A percentile compares a stretch with the other conserved stretches of the same genome.
phyloP scores from a whole-genome alignment of 2,888 invertebrate species.

The Agrotis segetum region DNA sequence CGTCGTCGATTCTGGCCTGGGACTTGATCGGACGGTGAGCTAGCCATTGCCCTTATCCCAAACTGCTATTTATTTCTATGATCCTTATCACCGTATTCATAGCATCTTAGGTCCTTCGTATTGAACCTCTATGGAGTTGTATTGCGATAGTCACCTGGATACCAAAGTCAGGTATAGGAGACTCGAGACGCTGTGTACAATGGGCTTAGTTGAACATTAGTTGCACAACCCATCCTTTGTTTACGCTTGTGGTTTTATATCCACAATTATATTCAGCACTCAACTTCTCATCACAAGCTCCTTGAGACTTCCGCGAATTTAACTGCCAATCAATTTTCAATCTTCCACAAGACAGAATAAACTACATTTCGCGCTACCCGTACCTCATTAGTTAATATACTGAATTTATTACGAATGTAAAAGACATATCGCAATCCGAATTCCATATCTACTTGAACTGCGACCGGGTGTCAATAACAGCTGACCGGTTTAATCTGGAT shows the following conservation, averaged over 20 bases:
- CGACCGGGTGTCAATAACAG: constrained; percentile 45
- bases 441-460: constrained; percentile 62
- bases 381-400: constrained; percentile 18
- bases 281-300: neutral
- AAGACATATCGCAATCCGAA: constrained; percentile 59
- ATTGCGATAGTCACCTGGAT: too few relatives aligned
- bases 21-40: too few relatives aligned
- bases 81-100: too few relatives aligned
- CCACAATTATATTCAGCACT: neutral
- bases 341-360: neutral
- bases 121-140: too few relatives aligned
- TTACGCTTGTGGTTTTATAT: neutral
- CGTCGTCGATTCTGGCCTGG: too few relatives aligned
- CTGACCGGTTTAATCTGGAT: constrained; percentile 54
- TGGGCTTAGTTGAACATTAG: too few relatives aligned
- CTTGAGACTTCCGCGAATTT: neutral
- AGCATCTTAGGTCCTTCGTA: too few relatives aligned
- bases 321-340: constrained; percentile 23
- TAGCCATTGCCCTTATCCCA: neutral
- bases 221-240: neutral
- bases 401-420: constrained; percentile 28
- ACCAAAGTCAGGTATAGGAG: too few relatives aligned
- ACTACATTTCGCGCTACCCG: constrained; percentile 1
- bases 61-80: neutral
- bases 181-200: too few relatives aligned